Conservation (phyloP, 2,113 vertebrate genomes). For the Canis aureus region DNA sequence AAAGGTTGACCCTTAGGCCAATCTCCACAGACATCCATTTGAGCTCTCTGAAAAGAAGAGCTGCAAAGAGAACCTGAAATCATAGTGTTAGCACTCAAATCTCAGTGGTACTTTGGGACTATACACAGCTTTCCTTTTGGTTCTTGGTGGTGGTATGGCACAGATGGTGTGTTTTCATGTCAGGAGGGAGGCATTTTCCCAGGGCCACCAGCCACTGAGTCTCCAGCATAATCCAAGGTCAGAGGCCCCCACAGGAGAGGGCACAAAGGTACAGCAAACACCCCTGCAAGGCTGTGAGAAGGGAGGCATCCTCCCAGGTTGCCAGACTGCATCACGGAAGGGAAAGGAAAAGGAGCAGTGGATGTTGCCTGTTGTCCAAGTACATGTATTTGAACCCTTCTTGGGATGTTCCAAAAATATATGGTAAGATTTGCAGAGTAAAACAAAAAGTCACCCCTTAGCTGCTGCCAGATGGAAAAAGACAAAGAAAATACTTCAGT, state of each 20-base stretch:
- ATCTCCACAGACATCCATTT: not conserved
- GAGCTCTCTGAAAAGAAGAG: not conserved
- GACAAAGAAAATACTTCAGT: not conserved
- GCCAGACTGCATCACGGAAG: not conserved
- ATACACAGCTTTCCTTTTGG: not conserved
- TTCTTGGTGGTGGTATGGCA: no score
- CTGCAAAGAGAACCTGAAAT: not conserved
- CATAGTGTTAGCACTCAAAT: not conserved
- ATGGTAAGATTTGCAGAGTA: not conserved
- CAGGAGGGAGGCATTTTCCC: not conserved
- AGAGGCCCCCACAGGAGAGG: not conserved
- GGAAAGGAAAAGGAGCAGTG: not conserved
- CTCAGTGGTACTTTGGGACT: no score
- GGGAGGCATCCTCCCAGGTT: rapidly evolving
- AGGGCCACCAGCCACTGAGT: not conserved
- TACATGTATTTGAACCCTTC: not conserved
- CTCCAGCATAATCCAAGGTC: no score
- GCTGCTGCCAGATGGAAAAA: not conserved
- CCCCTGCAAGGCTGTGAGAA: rapidly evolving
- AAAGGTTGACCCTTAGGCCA: not conserved
- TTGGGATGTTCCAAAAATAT: not conserved
- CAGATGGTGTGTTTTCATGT: not conserved
- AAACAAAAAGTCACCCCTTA: not conserved
- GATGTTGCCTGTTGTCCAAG: rapidly evolving
- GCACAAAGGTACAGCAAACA: rapidly evolving